phyloP scores from a whole-genome alignment of 2,797 vertebrate species.

The Arctocebus calabarensis region DNA sequence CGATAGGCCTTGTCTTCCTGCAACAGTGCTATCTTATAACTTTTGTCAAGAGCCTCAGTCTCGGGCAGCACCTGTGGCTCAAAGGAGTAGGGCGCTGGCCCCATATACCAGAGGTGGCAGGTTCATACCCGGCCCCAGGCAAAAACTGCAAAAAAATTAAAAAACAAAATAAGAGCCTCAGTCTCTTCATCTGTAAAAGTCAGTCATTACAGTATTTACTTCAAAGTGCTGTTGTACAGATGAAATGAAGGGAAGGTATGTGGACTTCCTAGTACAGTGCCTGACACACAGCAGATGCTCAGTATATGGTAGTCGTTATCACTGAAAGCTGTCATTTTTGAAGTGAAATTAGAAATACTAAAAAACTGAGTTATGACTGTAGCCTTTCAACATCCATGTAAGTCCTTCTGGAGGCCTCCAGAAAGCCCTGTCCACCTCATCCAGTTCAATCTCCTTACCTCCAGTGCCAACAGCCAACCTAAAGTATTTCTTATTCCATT shows the following conservation, averaged over 20 bases:
- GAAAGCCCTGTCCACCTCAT: conserved; percentile 23
- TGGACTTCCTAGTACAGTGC: neutral
- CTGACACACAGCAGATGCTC: neutral
- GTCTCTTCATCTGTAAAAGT: conserved; percentile 38
- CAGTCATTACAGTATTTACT: neutral
- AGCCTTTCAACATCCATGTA: neutral
- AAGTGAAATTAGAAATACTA: conserved; percentile 55
- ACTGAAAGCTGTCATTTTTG: conserved; percentile 43
- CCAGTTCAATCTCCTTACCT: conserved; percentile 22
- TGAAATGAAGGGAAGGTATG: neutral
- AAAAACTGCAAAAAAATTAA: no score
- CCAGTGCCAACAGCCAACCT: neutral
- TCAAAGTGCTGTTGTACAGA: neutral
- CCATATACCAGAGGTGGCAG: no score
- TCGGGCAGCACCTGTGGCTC: no score
- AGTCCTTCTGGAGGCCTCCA: neutral
- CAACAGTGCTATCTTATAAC: neutral
- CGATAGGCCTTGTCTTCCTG: no score
- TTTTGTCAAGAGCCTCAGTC: neutral
- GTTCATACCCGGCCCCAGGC: no score
- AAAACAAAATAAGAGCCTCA: neutral
- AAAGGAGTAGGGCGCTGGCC: no score
- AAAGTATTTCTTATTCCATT: conserved; percentile 62
- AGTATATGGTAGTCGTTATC: neutral
- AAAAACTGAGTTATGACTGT: conserved; percentile 8